Conservation (phyloP, 37 sponge, comb jelly and placozoan genomes). For the Beroe forskalii region DNA sequence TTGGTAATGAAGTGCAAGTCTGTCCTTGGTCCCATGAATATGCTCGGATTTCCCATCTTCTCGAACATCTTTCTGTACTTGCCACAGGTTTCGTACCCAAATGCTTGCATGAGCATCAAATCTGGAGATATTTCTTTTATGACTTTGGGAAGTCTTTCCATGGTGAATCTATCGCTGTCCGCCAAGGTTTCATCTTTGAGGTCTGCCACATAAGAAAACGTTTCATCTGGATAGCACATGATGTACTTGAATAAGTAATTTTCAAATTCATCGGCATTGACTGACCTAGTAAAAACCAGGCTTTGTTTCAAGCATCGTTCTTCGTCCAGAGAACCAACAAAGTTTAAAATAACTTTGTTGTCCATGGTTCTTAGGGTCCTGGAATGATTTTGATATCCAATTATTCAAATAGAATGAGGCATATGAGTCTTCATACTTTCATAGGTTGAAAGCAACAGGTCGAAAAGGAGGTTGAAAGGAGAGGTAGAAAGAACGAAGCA, state of each 20-base stretch:
- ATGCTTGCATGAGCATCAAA: not conserved
- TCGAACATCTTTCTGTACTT: not conserved
- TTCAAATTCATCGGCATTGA: not conserved
- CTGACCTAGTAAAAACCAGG: not conserved
- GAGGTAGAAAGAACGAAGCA: too few relatives aligned
- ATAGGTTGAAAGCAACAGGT: too few relatives aligned
- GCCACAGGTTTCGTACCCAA: not conserved
- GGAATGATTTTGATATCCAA: too few relatives aligned
- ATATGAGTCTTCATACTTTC: too few relatives aligned
- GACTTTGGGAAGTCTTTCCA: not conserved
- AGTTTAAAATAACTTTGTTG: not conserved
- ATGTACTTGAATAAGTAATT: not conserved
- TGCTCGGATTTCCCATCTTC: not conserved
- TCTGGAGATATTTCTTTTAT: not conserved
- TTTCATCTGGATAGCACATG: not conserved
- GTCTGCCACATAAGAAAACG: not conserved
- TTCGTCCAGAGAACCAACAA: not conserved
- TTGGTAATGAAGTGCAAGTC: not conserved
- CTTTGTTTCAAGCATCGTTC: not conserved
- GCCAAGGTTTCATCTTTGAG: not conserved
- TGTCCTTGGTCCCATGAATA: not conserved
- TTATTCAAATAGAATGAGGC: too few relatives aligned
- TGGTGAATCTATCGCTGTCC: not conserved
- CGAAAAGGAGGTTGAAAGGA: too few relatives aligned
- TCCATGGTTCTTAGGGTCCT: too few relatives aligned